Percentiles rank a stretch among this genome's conserved stretches.
Conservation (phyloP, 30 jellyfish, hydroid and myxozoan genomes). For the Turritopsis rubra region DNA sequence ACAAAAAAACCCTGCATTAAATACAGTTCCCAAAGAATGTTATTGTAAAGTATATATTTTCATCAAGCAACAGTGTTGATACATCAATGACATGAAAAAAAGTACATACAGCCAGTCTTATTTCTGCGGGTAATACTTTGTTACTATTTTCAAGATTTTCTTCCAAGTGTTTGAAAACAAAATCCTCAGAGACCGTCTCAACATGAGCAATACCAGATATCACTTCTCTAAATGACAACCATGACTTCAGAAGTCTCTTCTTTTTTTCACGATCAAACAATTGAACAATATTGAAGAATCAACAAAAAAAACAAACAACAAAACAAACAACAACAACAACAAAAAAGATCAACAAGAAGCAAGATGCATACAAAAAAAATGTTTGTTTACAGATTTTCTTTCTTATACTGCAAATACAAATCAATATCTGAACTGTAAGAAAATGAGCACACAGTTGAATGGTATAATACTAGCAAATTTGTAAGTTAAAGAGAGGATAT, state of each 20-base stretch:
- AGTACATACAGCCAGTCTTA: neutral
- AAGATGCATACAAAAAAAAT: too few relatives aligned
- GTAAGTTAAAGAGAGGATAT: neutral
- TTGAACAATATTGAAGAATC: too few relatives aligned
- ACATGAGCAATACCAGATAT: slow-evolving; percentile 10
- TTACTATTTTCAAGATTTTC: neutral
- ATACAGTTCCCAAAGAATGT: neutral
- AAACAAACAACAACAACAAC: too few relatives aligned
- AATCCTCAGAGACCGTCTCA: neutral
- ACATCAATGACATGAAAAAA: neutral
- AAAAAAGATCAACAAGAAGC: too few relatives aligned
- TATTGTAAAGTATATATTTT: neutral
- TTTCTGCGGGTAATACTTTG: neutral
- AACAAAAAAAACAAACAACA: neutral
- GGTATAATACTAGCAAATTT: too few relatives aligned
- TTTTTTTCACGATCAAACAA: too few relatives aligned
- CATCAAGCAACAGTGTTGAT: neutral
- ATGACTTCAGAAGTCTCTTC: too few relatives aligned
- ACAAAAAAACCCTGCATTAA: too few relatives aligned
- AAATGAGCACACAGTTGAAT: too few relatives aligned
- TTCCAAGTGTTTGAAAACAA: neutral
- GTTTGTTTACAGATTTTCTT: too few relatives aligned
- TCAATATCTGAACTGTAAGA: too few relatives aligned
- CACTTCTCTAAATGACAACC: neutral
- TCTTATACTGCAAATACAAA: too few relatives aligned